Evolutionary conservation across 2,888 invertebrate species (phyloP).

Genomic region (Eristalinus sepulchralis): DNA sequence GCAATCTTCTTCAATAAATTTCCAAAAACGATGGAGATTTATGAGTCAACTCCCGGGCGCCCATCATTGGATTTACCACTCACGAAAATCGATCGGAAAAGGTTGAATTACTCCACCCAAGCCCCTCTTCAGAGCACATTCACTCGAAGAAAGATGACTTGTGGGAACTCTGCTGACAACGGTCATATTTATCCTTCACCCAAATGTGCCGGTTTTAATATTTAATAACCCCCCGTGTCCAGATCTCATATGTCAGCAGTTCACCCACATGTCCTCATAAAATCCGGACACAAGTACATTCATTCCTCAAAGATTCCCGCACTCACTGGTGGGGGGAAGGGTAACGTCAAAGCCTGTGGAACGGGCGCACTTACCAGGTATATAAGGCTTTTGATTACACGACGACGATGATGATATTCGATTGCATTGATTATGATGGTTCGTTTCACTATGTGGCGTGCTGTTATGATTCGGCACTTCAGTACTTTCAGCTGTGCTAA

Average conservation of each 20-base stretch:
- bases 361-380: conserved; percentile 79
- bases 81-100: neutral
- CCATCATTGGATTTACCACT: neutral
- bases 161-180: conserved; percentile 2
- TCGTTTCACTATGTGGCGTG: conserved; percentile 78
- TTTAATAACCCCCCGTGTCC: conserved; percentile 18
- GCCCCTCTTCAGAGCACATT: neutral
- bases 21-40: neutral
- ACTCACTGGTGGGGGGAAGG: neutral
- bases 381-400: conserved; percentile 82
- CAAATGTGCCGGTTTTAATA: conserved; percentile 33
- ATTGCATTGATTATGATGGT: conserved; percentile 79
- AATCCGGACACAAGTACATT: neutral
- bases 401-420: conserved; percentile 80
- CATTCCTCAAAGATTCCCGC: neutral
- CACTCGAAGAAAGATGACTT: neutral
- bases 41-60: neutral
- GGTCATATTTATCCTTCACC: conserved; percentile 20
- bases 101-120: neutral
- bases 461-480: conserved; percentile 79
- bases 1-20: neutral
- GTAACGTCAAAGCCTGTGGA: neutral
- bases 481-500: conserved; percentile 81
- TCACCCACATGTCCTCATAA: neutral
- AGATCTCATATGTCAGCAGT: neutral